These are phyloP conservation scores for Atopsyche davidsoni DNA, from an alignment of 1,140 invertebrate genomes.

Conservation along the genomic window DNA sequence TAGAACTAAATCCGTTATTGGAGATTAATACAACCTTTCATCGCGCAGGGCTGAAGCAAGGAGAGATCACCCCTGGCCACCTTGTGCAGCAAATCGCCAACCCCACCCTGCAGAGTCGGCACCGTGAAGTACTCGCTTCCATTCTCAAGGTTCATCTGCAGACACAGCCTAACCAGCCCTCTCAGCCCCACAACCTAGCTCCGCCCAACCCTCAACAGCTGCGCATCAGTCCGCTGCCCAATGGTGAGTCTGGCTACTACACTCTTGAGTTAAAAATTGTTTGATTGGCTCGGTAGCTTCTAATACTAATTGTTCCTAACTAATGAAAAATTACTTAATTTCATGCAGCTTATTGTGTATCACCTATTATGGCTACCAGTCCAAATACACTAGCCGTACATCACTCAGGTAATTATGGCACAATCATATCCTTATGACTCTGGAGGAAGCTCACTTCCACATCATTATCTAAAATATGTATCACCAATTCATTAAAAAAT, in stretches of 20 bases:
- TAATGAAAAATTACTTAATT: too few relatives aligned
- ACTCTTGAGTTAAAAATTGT: too few relatives aligned
- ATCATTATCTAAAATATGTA: too few relatives aligned
- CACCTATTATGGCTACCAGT: slow-evolving; percentile 57
- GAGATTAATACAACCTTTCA: too few relatives aligned
- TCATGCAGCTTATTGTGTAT: slow-evolving; percentile 63
- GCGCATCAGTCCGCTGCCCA: slow-evolving; percentile 49
- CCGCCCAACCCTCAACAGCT: slow-evolving; percentile 47
- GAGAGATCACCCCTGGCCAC: slow-evolving; percentile 66
- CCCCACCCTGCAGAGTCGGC: slow-evolving; percentile 61
- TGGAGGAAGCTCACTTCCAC: too few relatives aligned
- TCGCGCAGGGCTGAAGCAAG: slow-evolving; percentile 56
- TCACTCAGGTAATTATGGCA: slow-evolving; percentile 52
- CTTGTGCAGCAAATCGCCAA: slow-evolving; percentile 69
- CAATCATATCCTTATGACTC: too few relatives aligned
- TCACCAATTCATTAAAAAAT: too few relatives aligned
- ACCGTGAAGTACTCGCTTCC: slow-evolving; percentile 64
- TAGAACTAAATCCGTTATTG: too few relatives aligned
- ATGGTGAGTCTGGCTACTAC: slow-evolving; percentile 42
- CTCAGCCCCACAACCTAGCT: slow-evolving; percentile 34
- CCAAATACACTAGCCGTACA: slow-evolving; percentile 58
- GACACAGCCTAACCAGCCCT: slow-evolving; percentile 33
- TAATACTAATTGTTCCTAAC: too few relatives aligned
- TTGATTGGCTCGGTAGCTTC: too few relatives aligned
- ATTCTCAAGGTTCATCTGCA: slow-evolving; percentile 54